These are phyloP conservation scores for Tringa solitaria DNA, from an alignment of 2,113 vertebrate genomes.

Conservation along the genomic window DNA sequence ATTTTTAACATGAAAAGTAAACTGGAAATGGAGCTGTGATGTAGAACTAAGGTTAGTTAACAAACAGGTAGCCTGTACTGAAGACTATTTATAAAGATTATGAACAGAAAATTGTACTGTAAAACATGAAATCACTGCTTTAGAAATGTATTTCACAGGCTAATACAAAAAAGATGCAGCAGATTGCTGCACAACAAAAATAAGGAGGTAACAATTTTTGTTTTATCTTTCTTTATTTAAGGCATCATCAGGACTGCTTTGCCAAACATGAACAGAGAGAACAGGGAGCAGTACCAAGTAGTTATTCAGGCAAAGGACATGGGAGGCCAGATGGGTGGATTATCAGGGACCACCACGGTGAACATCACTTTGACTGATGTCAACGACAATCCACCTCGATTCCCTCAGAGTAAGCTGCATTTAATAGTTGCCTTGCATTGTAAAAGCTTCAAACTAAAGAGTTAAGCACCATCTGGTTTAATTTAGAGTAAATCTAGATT, in stretches of 20 bases:
- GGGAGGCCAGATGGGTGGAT: constrained; percentile 84
- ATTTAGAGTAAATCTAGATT: constrained; percentile 63
- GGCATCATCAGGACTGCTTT: constrained; percentile 82
- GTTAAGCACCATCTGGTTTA: constrained; percentile 59
- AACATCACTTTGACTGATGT: constrained; percentile 83
- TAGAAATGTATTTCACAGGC: neutral
- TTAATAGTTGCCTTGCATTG: neutral
- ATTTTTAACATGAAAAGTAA: neutral
- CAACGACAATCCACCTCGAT: constrained; percentile 83
- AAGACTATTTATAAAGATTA: neutral
- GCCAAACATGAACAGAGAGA: constrained; percentile 84
- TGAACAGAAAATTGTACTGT: neutral
- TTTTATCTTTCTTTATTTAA: constrained; percentile 43
- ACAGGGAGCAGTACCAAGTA: constrained; percentile 81
- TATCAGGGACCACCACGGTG: constrained; percentile 81
- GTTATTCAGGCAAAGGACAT: constrained; percentile 85
- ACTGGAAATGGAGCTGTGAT: neutral
- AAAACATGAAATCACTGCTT: neutral
- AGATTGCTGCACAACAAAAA: neutral
- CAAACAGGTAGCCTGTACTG: neutral
- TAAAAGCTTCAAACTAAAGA: constrained; percentile 12
- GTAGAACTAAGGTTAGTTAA: neutral
- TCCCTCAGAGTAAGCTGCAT: constrained; percentile 79
- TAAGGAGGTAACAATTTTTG: neutral
- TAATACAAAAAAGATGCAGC: neutral